Evolutionary conservation across 2,888 invertebrate species (phyloP).

Genomic region (Hypercompe scribonia): DNA sequence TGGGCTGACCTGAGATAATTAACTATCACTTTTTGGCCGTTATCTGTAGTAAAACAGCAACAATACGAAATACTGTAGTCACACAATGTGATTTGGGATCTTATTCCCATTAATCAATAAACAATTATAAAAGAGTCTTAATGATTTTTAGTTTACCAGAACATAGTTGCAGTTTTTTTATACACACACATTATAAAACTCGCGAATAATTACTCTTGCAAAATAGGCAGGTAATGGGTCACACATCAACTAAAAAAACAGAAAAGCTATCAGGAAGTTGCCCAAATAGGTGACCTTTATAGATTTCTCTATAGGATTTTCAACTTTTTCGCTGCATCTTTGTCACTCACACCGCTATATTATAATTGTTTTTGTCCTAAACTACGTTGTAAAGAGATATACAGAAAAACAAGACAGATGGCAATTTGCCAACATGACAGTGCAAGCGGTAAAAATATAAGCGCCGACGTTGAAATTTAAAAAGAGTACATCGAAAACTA

Average conservation of each 20-base stretch:
- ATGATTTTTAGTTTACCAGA: slow-evolving; percentile 23
- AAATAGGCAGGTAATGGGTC: background rate
- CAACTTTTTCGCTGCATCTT: no score
- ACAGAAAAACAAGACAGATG: no score
- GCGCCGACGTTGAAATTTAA: no score
- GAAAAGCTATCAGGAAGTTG: no score
- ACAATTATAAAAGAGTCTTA: slow-evolving; percentile 32
- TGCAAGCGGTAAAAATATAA: no score
- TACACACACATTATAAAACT: background rate
- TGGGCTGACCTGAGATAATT: slow-evolving; percentile 52
- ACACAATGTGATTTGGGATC: slow-evolving; percentile 48
- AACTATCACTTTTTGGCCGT: slow-evolving; percentile 38
- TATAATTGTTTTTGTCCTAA: background rate
- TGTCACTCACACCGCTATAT: no score
- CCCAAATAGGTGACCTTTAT: no score
- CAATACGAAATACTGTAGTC: slow-evolving; percentile 44
- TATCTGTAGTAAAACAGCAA: slow-evolving; percentile 43
- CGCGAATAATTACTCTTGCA: background rate
- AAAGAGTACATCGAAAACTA: no score
- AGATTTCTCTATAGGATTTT: background rate
- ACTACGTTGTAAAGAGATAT: no score
- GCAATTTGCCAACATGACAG: no score
- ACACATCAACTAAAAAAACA: no score
- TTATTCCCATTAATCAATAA: slow-evolving; percentile 50
- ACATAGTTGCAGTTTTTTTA: background rate